Conservation (phyloP, 2,113 vertebrate genomes). For the Corydoras maculifer region DNA sequence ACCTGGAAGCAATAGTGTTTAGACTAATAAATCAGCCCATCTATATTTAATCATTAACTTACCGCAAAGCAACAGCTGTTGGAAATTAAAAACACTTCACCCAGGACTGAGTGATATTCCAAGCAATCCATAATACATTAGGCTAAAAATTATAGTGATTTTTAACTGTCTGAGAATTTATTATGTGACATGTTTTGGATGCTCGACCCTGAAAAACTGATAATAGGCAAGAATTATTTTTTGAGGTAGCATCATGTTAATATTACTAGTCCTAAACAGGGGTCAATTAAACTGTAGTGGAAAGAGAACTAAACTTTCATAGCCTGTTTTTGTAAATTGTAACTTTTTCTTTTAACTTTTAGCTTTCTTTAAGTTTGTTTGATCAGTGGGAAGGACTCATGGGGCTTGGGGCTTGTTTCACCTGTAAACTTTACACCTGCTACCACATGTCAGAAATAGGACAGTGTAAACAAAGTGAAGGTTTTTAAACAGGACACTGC, state of each 20-base stretch:
- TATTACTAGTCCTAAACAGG: slow-evolving; percentile 86
- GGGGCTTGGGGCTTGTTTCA: no score
- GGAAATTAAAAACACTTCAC: slow-evolving; percentile 99
- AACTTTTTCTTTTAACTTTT: slow-evolving; percentile 67
- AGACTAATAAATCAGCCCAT: slow-evolving; percentile 99
- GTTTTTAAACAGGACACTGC: no score
- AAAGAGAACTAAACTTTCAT: slow-evolving; percentile 74
- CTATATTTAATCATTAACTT: slow-evolving; percentile 99
- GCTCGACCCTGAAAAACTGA: slow-evolving; percentile 85
- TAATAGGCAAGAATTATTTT: slow-evolving; percentile 90
- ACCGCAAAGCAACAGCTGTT: slow-evolving; percentile 97
- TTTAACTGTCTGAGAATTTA: slow-evolving; percentile 99
- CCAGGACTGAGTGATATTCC: slow-evolving; percentile 94
- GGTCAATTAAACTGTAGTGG: slow-evolving; percentile 80
- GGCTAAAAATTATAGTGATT: slow-evolving; percentile 99
- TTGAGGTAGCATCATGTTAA: slow-evolving; percentile 70
- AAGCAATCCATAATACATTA: slow-evolving; percentile 99
- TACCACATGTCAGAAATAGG: no score
- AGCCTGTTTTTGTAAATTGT: slow-evolving; percentile 73
- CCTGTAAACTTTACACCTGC: no score
- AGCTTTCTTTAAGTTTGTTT: slow-evolving; percentile 36
- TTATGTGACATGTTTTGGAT: slow-evolving; percentile 90
- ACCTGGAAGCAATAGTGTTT: slow-evolving; percentile 95
- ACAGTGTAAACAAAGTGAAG: no score
- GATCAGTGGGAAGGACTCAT: slow-evolving; percentile 25